These are phyloP conservation scores for Bombus sylvicola DNA, from an alignment of 1,140 invertebrate genomes.

Conservation along the genomic window DNA sequence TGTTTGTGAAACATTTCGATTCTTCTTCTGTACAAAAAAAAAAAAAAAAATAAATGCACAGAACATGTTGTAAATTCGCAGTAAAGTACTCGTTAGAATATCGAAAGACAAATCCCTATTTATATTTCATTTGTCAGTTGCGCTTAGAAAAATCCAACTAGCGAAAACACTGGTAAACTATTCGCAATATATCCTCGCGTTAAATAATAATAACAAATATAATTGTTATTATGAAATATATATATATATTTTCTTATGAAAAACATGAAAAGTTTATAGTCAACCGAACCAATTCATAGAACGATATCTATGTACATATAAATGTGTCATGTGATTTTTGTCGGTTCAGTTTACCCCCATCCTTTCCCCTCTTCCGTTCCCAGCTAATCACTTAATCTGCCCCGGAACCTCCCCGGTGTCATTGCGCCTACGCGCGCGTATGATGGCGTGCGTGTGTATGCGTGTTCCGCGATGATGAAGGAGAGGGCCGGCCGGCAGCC, in stretches of 20 bases:
- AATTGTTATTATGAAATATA: too few species aligned
- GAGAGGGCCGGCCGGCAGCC: slow-evolving; percentile 58
- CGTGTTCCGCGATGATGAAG: slow-evolving; percentile 56
- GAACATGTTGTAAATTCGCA: neutral
- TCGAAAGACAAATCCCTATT: neutral
- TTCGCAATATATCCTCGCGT: too few species aligned
- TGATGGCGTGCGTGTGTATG: slow-evolving; percentile 32
- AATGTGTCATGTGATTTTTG: slow-evolving; percentile 17
- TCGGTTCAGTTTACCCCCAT: slow-evolving; percentile 4
- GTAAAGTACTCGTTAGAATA: neutral
- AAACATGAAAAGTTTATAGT: neutral
- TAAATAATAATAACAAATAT: too few species aligned
- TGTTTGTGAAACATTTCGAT: neutral
- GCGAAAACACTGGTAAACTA: neutral
- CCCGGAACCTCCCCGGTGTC: slow-evolving; percentile 61
- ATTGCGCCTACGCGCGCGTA: slow-evolving; percentile 57
- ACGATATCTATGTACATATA: neutral
- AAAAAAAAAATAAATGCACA: neutral
- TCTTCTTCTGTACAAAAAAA: neutral
- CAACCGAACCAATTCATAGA: too few species aligned
- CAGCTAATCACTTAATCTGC: slow-evolving; percentile 69
- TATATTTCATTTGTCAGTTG: too few species aligned
- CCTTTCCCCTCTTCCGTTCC: neutral
- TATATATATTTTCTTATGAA: neutral
- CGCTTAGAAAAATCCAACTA: neutral